Percentiles rank a stretch among this genome's conserved stretches.
phyloP scores from a whole-genome alignment of 2,888 invertebrate species.

The Harpalus rufipes region DNA sequence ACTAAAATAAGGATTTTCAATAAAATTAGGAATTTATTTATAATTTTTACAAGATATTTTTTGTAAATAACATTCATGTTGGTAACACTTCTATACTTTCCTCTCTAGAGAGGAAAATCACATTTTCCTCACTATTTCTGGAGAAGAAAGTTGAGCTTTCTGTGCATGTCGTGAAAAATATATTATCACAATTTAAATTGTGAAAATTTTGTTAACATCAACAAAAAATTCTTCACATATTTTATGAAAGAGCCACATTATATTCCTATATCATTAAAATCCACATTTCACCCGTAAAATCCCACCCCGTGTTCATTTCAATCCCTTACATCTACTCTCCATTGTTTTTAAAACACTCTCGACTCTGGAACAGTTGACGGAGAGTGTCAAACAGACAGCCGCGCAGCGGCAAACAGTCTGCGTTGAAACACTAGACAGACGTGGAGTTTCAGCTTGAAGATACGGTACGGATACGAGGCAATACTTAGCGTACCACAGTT shows the following conservation, averaged over 20 bases:
- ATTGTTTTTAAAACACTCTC: constrained; percentile 7
- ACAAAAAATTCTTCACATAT: background rate
- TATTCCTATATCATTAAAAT: background rate
- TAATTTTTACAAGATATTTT: too few species aligned
- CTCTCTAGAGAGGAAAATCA: too few species aligned
- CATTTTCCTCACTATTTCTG: too few species aligned
- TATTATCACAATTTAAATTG: too few species aligned
- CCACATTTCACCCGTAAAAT: background rate
- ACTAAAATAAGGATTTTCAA: too few species aligned
- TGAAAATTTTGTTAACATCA: background rate
- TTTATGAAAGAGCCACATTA: background rate
- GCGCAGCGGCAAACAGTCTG: constrained; percentile 36
- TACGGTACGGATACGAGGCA: background rate
- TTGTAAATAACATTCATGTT: too few species aligned
- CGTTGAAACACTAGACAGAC: background rate
- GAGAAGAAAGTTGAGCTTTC: too few species aligned
- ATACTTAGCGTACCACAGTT: constrained; percentile 13
- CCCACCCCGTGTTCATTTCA: background rate
- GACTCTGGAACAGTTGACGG: background rate
- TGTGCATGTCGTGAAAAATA: too few species aligned
- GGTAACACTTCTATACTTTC: too few species aligned
- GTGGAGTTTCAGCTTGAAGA: too few species aligned
- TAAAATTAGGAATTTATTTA: too few species aligned
- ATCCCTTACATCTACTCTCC: background rate
- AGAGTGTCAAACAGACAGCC: constrained; percentile 14